phyloP scores from a whole-genome alignment of 35 echinoderm and acorn worm species.

The Holothuria glaberrima region DNA sequence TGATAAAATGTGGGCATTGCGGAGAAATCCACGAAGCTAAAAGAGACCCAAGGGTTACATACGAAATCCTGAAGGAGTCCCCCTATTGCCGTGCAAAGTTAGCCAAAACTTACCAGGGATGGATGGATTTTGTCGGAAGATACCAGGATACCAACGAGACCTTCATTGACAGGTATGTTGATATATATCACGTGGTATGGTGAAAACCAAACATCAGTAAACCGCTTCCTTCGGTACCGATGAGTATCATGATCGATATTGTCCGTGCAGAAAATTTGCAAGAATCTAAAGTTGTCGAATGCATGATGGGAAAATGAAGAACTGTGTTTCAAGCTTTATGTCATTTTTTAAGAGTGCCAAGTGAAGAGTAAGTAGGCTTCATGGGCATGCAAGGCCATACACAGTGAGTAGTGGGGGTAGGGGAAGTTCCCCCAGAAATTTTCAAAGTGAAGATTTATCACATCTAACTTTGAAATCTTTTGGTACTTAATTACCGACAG shows the following conservation, averaged over 20 bases:
- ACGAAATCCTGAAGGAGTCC: slow-evolving; percentile 48
- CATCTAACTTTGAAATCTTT: too few species aligned
- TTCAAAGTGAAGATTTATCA: too few species aligned
- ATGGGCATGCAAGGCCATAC: neutral
- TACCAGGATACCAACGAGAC: slow-evolving; percentile 42
- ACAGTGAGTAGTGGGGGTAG: too few species aligned
- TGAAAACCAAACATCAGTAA: neutral
- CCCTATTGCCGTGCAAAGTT: slow-evolving; percentile 18
- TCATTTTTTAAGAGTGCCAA: too few species aligned
- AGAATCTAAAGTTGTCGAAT: too few species aligned
- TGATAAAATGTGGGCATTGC: neutral
- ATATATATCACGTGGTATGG: neutral
- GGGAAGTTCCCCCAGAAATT: too few species aligned
- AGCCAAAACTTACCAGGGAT: neutral
- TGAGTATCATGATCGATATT: too few species aligned
- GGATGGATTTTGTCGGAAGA: slow-evolving; percentile 28
- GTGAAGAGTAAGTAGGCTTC: neutral
- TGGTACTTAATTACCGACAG: too few species aligned
- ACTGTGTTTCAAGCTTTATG: too few species aligned
- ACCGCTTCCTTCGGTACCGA: neutral
- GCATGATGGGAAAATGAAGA: neutral
- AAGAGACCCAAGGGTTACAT: slow-evolving; percentile 33
- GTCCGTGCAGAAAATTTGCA: too few species aligned
- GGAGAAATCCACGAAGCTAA: slow-evolving; percentile 22
- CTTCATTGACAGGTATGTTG: slow-evolving; percentile 46